Evolutionary conservation across 35 echinoderm and acorn worm species (phyloP).

Genomic region (Hemicentrotus pulcherrimus): DNA sequence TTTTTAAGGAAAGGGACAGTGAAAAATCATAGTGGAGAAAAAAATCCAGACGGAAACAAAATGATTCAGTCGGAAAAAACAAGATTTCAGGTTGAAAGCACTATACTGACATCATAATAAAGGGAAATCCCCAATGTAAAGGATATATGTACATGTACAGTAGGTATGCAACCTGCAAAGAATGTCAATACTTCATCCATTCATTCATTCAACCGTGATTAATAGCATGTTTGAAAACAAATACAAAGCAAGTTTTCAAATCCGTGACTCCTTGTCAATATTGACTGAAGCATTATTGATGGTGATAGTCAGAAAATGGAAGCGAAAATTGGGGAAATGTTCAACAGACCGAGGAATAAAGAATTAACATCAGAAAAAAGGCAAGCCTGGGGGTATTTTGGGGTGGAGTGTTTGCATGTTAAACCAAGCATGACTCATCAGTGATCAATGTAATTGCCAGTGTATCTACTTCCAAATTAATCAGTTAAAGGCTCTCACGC

Average conservation of each 20-base stretch:
- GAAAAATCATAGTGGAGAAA: no score
- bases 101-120: neutral
- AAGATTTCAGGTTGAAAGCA: neutral
- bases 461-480: no score
- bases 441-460: no score
- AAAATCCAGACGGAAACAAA: neutral
- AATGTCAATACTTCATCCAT: neutral
- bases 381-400: no score
- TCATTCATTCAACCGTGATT: neutral
- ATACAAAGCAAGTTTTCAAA: neutral
- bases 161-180: neutral
- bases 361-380: no score
- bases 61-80: neutral
- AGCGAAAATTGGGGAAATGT: neutral
- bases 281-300: neutral
- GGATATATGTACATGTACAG: no score
- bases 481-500: no score
- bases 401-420: no score
- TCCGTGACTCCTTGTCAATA: neutral
- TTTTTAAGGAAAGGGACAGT: no score
- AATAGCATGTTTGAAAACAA: neutral
- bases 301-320: neutral
- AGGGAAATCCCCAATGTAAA: neutral
- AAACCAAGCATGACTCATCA: no score
- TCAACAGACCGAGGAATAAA: neutral